Base-by-base conservation (phyloP, 2,888 invertebrate species). In the Synergus japonicus region DNA sequence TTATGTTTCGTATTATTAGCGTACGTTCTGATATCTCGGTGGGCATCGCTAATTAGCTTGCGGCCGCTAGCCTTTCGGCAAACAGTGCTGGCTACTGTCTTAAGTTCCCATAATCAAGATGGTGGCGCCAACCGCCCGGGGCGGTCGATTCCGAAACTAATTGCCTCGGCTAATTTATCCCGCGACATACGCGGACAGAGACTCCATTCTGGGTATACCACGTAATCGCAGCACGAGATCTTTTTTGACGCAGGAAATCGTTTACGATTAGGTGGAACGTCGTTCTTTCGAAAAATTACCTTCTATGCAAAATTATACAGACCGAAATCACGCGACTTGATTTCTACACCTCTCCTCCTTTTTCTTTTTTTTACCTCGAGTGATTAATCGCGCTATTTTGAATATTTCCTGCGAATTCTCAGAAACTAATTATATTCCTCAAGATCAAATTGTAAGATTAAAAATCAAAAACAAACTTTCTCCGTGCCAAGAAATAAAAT, bases 31-130 rank as follows among this genome's bases (percentile, higher is more conserved):
- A 90, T 92, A 91, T 91, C 91, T 90, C 88, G 86, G 89, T 91
- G 91, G 90, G 91, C 90, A 92, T 92, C 92, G 90, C 92, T 92
- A 92, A 92, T 92, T 92, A 92, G 91, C 88, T 89, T 88, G 90
- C 89, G 87, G 86, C 83, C 78, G 85, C 81, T 83, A 83, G 89
- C 87, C 91, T 91, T 91, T 92, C 89, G 91, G 90, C 91, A 90
- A 90, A 92, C 91, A 91, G 91, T 89, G 90, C 90, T 89, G 85
- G 91, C 91, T 91, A 92, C 92, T 91, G 91, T 91, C 89, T 90
- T 89, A 85, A 86, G 80, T 83, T 83, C 83, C 82, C 83, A 88
- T 87, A 91, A 92, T 91, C 92, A 91, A 91, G 92, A 92, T 91
- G 92, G 91, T 91, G 91, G 91, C 91, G 90, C 91, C 91, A 90